Evolutionary conservation across 1,140 invertebrate species (phyloP), one percentile per base, ranked within the genome.

Genomic region (Brevipalpus yothersi): DNA sequence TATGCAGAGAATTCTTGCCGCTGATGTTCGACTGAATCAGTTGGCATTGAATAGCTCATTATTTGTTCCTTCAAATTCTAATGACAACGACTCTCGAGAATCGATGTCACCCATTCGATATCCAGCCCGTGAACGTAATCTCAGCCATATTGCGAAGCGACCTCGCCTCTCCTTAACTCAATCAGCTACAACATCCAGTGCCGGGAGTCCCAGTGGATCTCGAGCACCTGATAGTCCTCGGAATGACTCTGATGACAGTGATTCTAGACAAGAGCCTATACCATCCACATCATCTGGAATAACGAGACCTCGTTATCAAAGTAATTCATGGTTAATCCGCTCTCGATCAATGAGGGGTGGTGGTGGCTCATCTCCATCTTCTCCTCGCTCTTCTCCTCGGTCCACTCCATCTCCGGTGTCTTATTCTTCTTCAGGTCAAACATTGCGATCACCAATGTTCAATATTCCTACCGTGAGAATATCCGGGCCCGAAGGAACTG

Each of bases 1-100:
- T n/a, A 61, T 61, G 61, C 61, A 61, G 40, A 21, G 58, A 12
- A 61, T 61, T 15, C 41, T 61, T 17, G 56, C 58, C 3, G 49
- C 58, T 15, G 58, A 61, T 56, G 42, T 51, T 21, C 17, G 56
- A 23, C 49, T 58, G 15, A 58, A 58, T 2, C 58, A 58, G 17
- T 56, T 58, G 10, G 21, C 53, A 4, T 39, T 55, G 8, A 21
- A 15, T 5, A 19, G 13, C 17, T 21, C 53, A 15, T 8, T 39
- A 15, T n/a, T 15, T 15, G 21, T 21, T n/a, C 12, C 13, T 19
- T 55, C 53, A 39, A 47, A 7, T 47, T 15, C 13, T 19, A 47
- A 19, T 19, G 21, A 21, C 21, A 54, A 23, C 12, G 13, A 15
- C 13, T 47, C 13, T 47, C 45, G 45, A 47, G 31, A 31, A 31